Evolutionary conservation across 2,797 vertebrate genomes (phyloP), one percentile per base, ranked within the genome.

Genomic region (Enteromius thamalakanensis): DNA sequence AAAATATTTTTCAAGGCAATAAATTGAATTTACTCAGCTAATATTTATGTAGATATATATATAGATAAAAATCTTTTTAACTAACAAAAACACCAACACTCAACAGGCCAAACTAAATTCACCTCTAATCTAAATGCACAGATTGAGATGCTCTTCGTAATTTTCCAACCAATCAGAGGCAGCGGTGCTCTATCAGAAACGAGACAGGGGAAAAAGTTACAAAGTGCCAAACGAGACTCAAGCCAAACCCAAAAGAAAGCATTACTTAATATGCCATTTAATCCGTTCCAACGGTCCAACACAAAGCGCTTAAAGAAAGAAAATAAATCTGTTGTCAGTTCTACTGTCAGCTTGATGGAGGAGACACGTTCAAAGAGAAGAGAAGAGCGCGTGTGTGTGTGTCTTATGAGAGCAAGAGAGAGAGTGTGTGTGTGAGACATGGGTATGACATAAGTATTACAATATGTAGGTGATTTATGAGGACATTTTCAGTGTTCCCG

Each of bases 241-340:
- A 58, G 85, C 64, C 67, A 69, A 79, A 60, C 47, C 21, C 53
- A 14, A 74, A 87, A 29, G 69, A 86, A 89, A 91, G 79, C 32
- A 62, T 65, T 84, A 68, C 72, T 86, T 91, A 91, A 93, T 87
- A 90, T 84, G 51, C 29, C 76, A 42, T 91, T 91, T 90, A 92
- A 92, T 91, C 85, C 85, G 87, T 91, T 90, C 88, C 90, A 89
- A 88, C 89, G 90, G 87, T 88, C 84, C 82, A 83, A 76, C 82
- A 74, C 87, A 89, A 80, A 90, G 83, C 79, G 86, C 81, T 89
- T 89, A 86, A 86, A 90, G 83, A 83, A 84, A 29, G 45, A 86
- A 87, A 83, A 91, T 91, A 92, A 91, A 94, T 92, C 90, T 91
- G 89, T 88, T 92, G 81, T 84, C 87, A 87, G 86, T 83, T 86